Evolutionary conservation across 2,113 vertebrate species (phyloP).

Genomic region (Agelaius tricolor): DNA sequence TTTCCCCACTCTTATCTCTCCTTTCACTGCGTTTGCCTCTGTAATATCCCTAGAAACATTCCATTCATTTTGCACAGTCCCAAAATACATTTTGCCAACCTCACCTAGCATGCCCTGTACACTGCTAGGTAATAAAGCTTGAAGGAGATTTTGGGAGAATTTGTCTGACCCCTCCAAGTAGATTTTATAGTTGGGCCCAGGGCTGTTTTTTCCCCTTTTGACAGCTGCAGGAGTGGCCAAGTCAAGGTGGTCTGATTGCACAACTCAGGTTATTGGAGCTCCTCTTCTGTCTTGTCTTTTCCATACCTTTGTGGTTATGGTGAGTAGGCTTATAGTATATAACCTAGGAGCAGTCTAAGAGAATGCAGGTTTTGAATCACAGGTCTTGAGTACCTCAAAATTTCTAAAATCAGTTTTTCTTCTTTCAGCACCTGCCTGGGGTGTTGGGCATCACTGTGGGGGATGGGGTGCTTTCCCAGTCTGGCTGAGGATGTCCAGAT

Average conservation of each 20-base stretch:
- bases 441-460: fast-evolving
- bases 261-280: background rate
- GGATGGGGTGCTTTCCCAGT: fast-evolving
- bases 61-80: background rate
- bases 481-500: fast-evolving
- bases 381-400: background rate
- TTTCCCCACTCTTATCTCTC: background rate
- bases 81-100: background rate
- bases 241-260: background rate
- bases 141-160: background rate
- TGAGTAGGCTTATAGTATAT: background rate
- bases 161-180: background rate
- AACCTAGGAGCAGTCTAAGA: background rate
- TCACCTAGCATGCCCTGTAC: background rate
- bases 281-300: background rate
- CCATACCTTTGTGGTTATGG: background rate
- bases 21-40: background rate
- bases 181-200: background rate
- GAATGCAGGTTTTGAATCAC: background rate
- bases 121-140: background rate
- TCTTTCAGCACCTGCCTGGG: background rate
- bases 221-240: background rate
- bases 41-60: background rate
- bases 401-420: background rate
- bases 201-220: background rate